A percentile compares a stretch with the other conserved stretches of the same genome.
Evolutionary conservation across 2,888 invertebrate genomes (phyloP).

Genomic region (Galerucella nymphaeae): DNA sequence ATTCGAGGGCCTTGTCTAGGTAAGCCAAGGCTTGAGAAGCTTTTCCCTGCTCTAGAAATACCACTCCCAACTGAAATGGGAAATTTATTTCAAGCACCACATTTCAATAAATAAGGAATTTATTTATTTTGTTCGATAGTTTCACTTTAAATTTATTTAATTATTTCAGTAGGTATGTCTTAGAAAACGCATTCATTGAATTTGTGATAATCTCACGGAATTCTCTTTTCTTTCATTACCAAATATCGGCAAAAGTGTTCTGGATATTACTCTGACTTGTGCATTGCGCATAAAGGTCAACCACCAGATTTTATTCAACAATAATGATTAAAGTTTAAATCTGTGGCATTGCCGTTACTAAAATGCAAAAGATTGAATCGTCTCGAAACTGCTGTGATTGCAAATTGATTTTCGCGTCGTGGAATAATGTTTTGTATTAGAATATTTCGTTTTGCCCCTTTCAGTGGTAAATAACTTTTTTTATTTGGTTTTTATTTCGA

Average conservation of each 20-base stretch:
- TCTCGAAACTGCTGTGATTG: constrained; percentile 24
- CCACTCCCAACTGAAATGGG: constrained; percentile 84
- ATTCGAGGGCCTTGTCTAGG: constrained; percentile 90
- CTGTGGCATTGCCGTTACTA: constrained; percentile 15
- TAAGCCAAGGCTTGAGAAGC: constrained; percentile 91
- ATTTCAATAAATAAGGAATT: neutral
- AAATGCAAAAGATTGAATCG: constrained; percentile 27
- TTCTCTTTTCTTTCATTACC: neutral
- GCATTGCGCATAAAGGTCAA: constrained; percentile 22
- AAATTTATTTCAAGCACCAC: constrained; percentile 4
- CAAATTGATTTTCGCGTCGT: constrained; percentile 23
- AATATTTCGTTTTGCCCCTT: neutral
- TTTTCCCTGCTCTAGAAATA: constrained; percentile 92
- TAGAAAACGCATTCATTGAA: too few relatives aligned
- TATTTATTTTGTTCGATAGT: neutral
- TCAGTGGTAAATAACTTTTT: neutral
- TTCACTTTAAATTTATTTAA: neutral
- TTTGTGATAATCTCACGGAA: neutral
- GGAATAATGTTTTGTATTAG: constrained; percentile 7
- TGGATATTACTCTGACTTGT: constrained; percentile 6
- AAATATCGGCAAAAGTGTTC: neutral
- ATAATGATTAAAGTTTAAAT: constrained; percentile 30
- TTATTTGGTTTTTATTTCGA: neutral
- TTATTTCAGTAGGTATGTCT: too few relatives aligned
- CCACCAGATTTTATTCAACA: constrained; percentile 24